Percentiles rank a stretch among this genome's conserved stretches.
Evolutionary conservation across 2,888 invertebrate species (phyloP).

Genomic region (Pseudococcus jackbeardsleyi): DNA sequence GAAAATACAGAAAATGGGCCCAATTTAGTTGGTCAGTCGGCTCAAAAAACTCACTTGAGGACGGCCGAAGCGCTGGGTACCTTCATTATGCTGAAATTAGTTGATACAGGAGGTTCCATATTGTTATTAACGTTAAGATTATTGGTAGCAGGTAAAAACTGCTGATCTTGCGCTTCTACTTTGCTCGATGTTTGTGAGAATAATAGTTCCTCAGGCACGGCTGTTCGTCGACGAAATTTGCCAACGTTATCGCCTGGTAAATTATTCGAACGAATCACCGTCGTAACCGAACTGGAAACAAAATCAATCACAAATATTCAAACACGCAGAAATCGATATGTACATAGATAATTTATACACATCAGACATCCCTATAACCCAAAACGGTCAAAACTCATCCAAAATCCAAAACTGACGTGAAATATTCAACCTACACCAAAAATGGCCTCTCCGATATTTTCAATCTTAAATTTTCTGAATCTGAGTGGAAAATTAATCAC

Average conservation of each 20-base stretch:
- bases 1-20: background rate
- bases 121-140: constrained; percentile 64
- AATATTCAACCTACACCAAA: too few species aligned
- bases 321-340: background rate
- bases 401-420: too few species aligned
- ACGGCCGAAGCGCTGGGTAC: constrained; percentile 69
- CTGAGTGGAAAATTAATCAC: too few species aligned
- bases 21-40: background rate
- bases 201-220: constrained; percentile 79
- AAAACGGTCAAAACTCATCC: too few species aligned
- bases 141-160: constrained; percentile 60
- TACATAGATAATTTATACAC: background rate
- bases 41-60: constrained; percentile 53
- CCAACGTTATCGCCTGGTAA: constrained; percentile 66
- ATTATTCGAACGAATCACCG: constrained; percentile 15
- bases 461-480: too few species aligned
- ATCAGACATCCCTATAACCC: too few species aligned
- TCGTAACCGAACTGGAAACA: constrained; percentile 16
- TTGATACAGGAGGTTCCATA: constrained; percentile 58
- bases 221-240: constrained; percentile 78
- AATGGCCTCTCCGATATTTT: too few species aligned
- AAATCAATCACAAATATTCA: background rate
- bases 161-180: constrained; percentile 50
- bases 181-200: constrained; percentile 68
- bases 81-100: constrained; percentile 59